Base-by-base conservation (phyloP, 2,888 invertebrate genomes). In the Amphimallon solstitiale region DNA sequence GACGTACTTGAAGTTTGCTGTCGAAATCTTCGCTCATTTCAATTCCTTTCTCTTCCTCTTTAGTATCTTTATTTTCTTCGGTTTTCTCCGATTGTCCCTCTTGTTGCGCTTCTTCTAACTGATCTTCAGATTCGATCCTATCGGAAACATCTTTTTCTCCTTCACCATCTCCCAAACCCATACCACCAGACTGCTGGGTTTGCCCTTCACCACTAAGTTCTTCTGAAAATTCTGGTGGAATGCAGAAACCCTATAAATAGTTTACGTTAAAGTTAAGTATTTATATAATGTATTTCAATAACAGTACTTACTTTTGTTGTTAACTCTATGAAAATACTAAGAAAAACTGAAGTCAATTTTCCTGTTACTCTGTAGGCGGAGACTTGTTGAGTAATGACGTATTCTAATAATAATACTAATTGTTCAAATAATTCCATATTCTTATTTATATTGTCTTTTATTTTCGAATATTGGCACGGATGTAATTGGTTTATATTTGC, bases 1-100 rank as follows among this genome's bases (percentile, higher is more conserved):
- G 5, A 10, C 17, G 19, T 21, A 65, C 38, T 37, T 95, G 94
- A 65, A 92, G 81, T 80, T 94, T 91, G 0, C 92, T 94, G 65
- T 96, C 96, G 78, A 98, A 97, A 79, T 98, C 95, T 72, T 97
- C 97, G 14, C 93, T 92, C 95, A 98, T 97, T 75, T 98, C 97
- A 62, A 98, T 90, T 14, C 95, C 96, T 54, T 94, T 92, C 69
- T 97, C 94, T 80, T 94, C 93, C 78, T 97, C 95, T 75, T 92
- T 90, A 74, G 91, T 90, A 77, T 94, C 92, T 74, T 89, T 87
- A 59, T 94, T 88, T 38, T 86, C 82, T 68, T 90, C 80, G 23
- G 86, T 80, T 54, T 86, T 85, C 65, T 90, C 87, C 69, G 93
- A 90, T 75, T 94, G 89, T 75, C 92, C 93, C 51, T 91, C 90